These are phyloP conservation scores for Trichomalopsis sarcophagae DNA, from an alignment of 1,140 invertebrate genomes.

Conservation along the genomic window DNA sequence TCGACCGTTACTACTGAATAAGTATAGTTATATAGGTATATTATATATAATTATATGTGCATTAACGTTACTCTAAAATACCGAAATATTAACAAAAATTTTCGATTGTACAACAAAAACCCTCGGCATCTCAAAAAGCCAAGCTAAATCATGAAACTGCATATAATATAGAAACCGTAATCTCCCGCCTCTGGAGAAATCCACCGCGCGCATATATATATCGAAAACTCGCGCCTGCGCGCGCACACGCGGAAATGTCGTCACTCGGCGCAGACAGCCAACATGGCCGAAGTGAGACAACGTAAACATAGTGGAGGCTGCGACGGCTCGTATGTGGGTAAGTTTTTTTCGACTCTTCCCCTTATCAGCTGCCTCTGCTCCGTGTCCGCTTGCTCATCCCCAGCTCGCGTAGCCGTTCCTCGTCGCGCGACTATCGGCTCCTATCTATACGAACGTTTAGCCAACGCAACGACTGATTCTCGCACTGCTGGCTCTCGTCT, in stretches of 20 bases:
- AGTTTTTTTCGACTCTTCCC: conserved; percentile 58
- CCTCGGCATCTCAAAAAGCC: neutral
- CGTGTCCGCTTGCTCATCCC: neutral
- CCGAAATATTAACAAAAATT: no score
- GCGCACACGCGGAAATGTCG: conserved; percentile 67
- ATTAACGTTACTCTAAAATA: no score
- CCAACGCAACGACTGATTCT: neutral
- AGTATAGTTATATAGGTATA: no score
- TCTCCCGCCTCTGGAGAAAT: conserved; percentile 1
- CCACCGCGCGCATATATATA: neutral
- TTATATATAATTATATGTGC: no score
- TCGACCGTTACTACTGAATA: no score
- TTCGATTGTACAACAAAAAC: no score
- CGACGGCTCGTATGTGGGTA: conserved; percentile 67
- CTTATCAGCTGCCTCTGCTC: neutral
- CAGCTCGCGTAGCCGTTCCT: neutral
- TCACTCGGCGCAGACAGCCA: conserved; percentile 61
- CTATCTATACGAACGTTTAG: neutral
- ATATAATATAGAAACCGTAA: neutral
- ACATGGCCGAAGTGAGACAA: conserved; percentile 71
- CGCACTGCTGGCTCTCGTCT: neutral
- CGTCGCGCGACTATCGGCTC: no score
- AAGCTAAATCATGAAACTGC: neutral
- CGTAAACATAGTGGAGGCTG: conserved; percentile 71
- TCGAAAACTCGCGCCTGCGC: conserved; percentile 40